Evolutionary conservation across 2,113 vertebrate genomes (phyloP), one percentile per base, ranked within the genome.

Genomic region (Hipposideros armiger): DNA sequence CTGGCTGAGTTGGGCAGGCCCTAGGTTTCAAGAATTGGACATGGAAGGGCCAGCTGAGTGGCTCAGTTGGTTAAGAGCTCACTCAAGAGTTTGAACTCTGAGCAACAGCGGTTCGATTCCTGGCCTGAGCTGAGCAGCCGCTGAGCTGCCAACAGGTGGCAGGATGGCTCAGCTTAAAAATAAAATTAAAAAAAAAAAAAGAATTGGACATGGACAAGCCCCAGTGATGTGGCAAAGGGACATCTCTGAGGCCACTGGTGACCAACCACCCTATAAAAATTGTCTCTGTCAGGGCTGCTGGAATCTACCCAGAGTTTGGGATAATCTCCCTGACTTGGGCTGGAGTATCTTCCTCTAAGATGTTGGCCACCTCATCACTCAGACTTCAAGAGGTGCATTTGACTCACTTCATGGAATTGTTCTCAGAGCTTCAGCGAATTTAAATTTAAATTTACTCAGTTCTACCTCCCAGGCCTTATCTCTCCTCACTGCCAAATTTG

Each of bases 1-100:
- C 60, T 85, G 30, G 82, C 24, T 36, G 17, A 73, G 47, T 19
- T 32, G 47, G 80, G 30, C 13, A 19, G 62, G 15, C 52, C 74
- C 58, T 92, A 42, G 50, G 54, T 84, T 93, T 73, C 91, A 85
- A 90, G 45, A 91, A n/a, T 17, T 54, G 52, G 30, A 32, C 11
- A 20, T 3, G 5, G 50, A 45, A 36, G 36, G 36, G 36, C 36
- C 36, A 36, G 36, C 36, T 2, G 36, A 36, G 36, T 36, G 36
- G 36, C 36, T 36, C 36, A 36, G 36, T 36, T 36, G 36, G 36
- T 36, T 36, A 36, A 36, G 36, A 36, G 36, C 36, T 36, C 36
- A 36, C 36, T 36, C 36, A 36, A 36, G 36, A 36, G 36, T 36
- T 36, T 36, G 36, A 36, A 36, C 36, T 36, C 36, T 36, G 36